These are phyloP conservation scores for Oxyscelio sp. DNA, from an alignment of 2,888 invertebrate genomes.

Conservation along the genomic window DNA sequence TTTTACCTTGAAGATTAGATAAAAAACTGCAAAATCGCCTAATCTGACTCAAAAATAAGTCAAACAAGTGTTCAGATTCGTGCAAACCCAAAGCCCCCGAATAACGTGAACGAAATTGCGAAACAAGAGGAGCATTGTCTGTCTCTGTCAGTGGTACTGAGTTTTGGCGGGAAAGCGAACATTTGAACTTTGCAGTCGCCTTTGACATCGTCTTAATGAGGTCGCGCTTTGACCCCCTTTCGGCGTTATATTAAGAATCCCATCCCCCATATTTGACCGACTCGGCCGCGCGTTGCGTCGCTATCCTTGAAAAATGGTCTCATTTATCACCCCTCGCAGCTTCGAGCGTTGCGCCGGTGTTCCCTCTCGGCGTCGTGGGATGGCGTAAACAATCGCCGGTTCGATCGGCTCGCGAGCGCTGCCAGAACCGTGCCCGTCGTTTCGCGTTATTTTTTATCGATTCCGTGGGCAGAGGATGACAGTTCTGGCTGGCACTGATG, in stretches of 20 bases:
- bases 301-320: constrained; percentile 49
- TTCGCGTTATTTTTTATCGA: constrained; percentile 18
- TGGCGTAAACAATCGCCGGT: too few relatives aligned
- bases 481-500: constrained; percentile 32
- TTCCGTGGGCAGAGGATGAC: constrained; percentile 7
- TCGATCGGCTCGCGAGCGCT: not conserved
- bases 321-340: constrained; percentile 8
- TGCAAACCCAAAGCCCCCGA: too few relatives aligned
- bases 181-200: not conserved
- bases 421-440: not conserved
- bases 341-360: constrained; percentile 11
- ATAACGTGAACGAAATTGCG: too few relatives aligned
- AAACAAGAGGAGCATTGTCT: too few relatives aligned
- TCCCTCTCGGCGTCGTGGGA: not conserved
- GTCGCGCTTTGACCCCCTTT: constrained; percentile 69
- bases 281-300: constrained; percentile 15
- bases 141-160: too few relatives aligned
- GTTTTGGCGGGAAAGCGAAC: constrained; percentile 2
- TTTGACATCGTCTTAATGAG: constrained; percentile 60
- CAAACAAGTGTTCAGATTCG: too few relatives aligned
- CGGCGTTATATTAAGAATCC: constrained; percentile 72
- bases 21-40: too few relatives aligned
- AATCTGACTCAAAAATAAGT: too few relatives aligned
- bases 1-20: too few relatives aligned
- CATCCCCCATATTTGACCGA: constrained; percentile 39